A percentile compares a stretch with the other conserved stretches of the same genome.
These are phyloP conservation scores for Hipparchia sbordonii DNA, from an alignment of 2,888 invertebrate species.

Conservation along the genomic window DNA sequence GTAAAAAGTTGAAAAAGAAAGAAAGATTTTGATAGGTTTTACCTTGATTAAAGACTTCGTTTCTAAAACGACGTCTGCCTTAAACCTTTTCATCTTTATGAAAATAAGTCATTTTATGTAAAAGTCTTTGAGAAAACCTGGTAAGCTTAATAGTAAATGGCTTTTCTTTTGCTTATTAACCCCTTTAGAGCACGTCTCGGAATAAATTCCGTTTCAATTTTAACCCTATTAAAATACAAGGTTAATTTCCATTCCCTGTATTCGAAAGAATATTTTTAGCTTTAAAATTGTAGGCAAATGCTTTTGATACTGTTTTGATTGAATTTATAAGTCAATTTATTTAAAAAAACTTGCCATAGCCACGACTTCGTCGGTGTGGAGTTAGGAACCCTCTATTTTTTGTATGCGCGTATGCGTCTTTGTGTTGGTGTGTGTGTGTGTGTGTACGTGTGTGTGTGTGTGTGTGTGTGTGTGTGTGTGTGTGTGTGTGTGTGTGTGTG, in stretches of 20 bases:
- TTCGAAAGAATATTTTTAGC: constrained; percentile 17
- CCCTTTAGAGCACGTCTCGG: constrained; percentile 16
- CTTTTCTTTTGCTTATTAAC: constrained; percentile 20
- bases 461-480: too few species aligned
- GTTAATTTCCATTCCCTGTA: constrained; percentile 9
- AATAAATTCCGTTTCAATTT: constrained; percentile 16
- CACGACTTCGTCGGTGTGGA: neutral
- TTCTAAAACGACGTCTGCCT: neutral
- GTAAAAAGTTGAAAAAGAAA: neutral
- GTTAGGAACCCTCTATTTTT: too few species aligned
- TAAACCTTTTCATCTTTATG: neutral
- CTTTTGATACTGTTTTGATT: constrained; percentile 3
- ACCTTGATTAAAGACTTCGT: neutral
- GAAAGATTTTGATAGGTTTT: neutral
- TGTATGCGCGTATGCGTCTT: too few species aligned
- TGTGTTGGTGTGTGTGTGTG: too few species aligned
- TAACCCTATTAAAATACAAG: constrained; percentile 16
- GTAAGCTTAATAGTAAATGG: constrained; percentile 7
- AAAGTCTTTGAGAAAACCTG: neutral
- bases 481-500: too few species aligned
- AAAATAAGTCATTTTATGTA: neutral
- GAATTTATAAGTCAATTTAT: neutral
- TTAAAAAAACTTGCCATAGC: neutral
- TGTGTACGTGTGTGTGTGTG: too few species aligned
- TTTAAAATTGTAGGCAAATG: neutral